These are phyloP conservation scores for Eristalis arbustorum DNA, from an alignment of 2,888 invertebrate genomes.

Conservation along the genomic window DNA sequence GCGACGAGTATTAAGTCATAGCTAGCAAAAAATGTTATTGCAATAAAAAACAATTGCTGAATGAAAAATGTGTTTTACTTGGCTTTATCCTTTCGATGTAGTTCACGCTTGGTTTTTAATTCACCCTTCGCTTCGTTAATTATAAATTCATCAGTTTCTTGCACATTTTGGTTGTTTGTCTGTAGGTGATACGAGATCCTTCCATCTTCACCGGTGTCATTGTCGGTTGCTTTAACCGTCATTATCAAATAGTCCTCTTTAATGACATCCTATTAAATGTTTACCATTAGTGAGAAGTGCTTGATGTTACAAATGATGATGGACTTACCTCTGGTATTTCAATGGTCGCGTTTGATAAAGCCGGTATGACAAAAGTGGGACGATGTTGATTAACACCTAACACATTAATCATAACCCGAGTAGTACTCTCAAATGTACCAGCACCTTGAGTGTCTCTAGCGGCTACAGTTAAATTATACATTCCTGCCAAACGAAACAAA, in stretches of 20 bases:
- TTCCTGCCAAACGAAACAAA: slow-evolving; percentile 71
- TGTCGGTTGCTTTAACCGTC: slow-evolving; percentile 90
- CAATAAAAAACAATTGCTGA: neutral
- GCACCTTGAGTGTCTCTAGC: slow-evolving; percentile 88
- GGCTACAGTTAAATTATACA: slow-evolving; percentile 85
- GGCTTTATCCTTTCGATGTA: slow-evolving; percentile 88
- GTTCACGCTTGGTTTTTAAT: slow-evolving; percentile 87
- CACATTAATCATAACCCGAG: slow-evolving; percentile 88
- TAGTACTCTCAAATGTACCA: slow-evolving; percentile 84
- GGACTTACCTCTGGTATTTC: slow-evolving; percentile 89
- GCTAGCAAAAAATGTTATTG: slow-evolving; percentile 65
- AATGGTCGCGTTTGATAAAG: slow-evolving; percentile 87
- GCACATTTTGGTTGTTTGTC: slow-evolving; percentile 85
- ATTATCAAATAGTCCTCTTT: slow-evolving; percentile 88
- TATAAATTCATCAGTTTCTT: slow-evolving; percentile 90
- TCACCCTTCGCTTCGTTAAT: slow-evolving; percentile 91
- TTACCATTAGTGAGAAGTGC: too few relatives aligned
- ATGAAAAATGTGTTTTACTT: slow-evolving; percentile 75
- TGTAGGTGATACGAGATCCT: slow-evolving; percentile 91
- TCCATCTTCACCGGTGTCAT: slow-evolving; percentile 91
- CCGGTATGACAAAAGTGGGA: slow-evolving; percentile 90
- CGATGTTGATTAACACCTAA: slow-evolving; percentile 90
- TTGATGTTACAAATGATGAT: neutral
- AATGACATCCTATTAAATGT: slow-evolving; percentile 84
- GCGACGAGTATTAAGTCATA: slow-evolving; percentile 89